A percentile compares a stretch with the other conserved stretches of the same genome.
Conservation (phyloP, 2,888 invertebrate genomes). For the Sacculina carcini region DNA sequence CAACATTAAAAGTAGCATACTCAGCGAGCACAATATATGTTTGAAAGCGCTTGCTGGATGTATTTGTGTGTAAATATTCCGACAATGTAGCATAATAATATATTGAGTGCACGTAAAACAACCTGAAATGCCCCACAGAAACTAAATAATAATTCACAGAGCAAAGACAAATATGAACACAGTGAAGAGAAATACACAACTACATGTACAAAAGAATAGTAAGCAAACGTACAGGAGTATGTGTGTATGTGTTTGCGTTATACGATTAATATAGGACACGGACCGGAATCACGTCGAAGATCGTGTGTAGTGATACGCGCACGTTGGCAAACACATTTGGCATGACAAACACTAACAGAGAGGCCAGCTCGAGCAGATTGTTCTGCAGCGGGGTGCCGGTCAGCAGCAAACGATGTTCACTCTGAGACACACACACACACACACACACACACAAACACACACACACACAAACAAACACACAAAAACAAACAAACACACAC, state of each 20-base stretch:
- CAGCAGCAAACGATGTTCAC: conserved; percentile 54
- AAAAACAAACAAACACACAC: no score
- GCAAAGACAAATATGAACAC: no score
- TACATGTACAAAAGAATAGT: conserved; percentile 13
- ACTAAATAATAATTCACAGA: no score
- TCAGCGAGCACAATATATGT: no score
- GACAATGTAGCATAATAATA: no score
- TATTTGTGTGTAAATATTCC: no score
- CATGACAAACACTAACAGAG: conserved; percentile 82
- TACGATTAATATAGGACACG: conserved; percentile 10
- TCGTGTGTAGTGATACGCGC: conserved; percentile 54
- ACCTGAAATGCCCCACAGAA: no score
- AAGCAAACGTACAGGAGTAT: conserved; percentile 3
- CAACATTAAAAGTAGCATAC: no score
- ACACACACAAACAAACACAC: no score
- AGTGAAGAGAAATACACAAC: background rate
- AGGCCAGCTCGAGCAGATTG: conserved; percentile 82
- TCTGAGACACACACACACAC: conserved; percentile 25
- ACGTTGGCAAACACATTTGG: conserved; percentile 70
- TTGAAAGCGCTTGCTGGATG: no score
- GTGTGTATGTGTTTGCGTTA: background rate
- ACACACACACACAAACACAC: background rate
- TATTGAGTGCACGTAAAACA: no score
- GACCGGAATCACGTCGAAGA: conserved; percentile 35
- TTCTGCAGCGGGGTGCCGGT: conserved; percentile 94